Evolutionary conservation across 2,797 vertebrate species (phyloP).

Genomic region (Acrocephalus scirpaceus): DNA sequence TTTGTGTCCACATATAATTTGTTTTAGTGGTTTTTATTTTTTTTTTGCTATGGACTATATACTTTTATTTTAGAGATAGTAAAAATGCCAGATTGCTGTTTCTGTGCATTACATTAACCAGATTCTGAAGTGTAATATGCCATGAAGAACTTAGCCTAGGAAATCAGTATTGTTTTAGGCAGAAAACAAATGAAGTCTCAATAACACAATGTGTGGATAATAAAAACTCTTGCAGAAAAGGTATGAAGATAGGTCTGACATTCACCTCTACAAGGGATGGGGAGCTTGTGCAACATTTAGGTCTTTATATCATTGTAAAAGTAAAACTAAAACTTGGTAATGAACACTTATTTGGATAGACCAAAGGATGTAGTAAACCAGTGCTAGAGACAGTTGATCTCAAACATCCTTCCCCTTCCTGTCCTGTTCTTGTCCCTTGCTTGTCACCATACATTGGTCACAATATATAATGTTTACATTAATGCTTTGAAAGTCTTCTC

Average conservation of each 20-base stretch:
- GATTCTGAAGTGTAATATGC: slow-evolving; percentile 13
- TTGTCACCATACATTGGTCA: not conserved
- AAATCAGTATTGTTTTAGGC: not conserved
- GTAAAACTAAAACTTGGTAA: not conserved
- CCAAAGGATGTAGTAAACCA: not conserved
- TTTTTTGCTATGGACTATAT: slow-evolving; percentile 23
- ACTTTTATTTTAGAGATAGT: slow-evolving; percentile 27
- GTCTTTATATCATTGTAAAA: not conserved
- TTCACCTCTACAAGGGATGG: not conserved
- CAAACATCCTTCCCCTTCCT: not conserved
- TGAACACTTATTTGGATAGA: not conserved
- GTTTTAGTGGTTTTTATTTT: not conserved
- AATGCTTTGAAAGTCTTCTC: not conserved
- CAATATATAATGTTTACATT: not conserved
- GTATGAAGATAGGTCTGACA: not conserved
- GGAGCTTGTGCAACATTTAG: not conserved
- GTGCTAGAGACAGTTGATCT: not conserved
- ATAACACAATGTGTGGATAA: not conserved
- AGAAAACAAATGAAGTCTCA: not conserved
- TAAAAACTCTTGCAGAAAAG: not conserved
- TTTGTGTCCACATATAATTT: not conserved
- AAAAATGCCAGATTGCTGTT: slow-evolving; percentile 38
- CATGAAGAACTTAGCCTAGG: not conserved
- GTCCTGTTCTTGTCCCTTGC: not conserved
- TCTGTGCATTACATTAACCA: not conserved